Percentiles rank a stretch among this genome's conserved stretches.
Evolutionary conservation across 1,140 invertebrate species (phyloP).

Genomic region (Dinothrombium tinctorium): DNA sequence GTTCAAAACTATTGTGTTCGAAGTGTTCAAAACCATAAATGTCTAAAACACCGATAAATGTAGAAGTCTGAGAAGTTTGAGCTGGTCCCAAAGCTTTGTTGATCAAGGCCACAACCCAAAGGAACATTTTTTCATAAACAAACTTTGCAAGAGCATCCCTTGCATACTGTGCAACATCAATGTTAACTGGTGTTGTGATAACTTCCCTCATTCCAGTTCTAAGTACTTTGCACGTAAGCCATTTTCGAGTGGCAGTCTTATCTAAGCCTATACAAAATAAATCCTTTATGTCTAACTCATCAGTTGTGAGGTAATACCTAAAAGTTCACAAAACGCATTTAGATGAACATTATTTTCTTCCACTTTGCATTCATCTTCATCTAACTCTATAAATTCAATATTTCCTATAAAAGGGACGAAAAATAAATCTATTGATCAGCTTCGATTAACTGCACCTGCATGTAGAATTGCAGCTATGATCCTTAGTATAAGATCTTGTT

Average conservation of each 20-base stretch:
- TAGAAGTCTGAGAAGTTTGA: constrained; percentile 8
- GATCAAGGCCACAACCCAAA: constrained; percentile 68
- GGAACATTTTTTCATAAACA: constrained; percentile 80
- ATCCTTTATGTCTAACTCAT: not conserved
- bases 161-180: constrained; percentile 43
- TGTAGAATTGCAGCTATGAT: constrained; percentile 72
- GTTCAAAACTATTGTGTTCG: constrained; percentile 90
- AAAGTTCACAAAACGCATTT: constrained; percentile 8
- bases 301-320: too few species aligned
- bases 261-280: too few species aligned
- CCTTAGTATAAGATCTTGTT: constrained; percentile 58
- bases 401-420: too few species aligned
- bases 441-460: constrained; percentile 10
- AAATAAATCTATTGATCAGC: too few species aligned
- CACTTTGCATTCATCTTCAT: constrained; percentile 30
- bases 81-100: constrained; percentile 40
- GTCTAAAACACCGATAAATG: constrained; percentile 14
- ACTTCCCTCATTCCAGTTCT: constrained; percentile 34
- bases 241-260: not conserved
- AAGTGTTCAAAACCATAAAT: constrained; percentile 69
- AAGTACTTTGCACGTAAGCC: constrained; percentile 9
- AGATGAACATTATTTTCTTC: constrained; percentile 7
- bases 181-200: constrained; percentile 54
- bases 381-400: constrained; percentile 36
- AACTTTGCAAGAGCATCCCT: constrained; percentile 84